A percentile compares a stretch with the other conserved stretches of the same genome.
Evolutionary conservation across 2,888 invertebrate species (phyloP).

Genomic region (Nemoura dubitans): DNA sequence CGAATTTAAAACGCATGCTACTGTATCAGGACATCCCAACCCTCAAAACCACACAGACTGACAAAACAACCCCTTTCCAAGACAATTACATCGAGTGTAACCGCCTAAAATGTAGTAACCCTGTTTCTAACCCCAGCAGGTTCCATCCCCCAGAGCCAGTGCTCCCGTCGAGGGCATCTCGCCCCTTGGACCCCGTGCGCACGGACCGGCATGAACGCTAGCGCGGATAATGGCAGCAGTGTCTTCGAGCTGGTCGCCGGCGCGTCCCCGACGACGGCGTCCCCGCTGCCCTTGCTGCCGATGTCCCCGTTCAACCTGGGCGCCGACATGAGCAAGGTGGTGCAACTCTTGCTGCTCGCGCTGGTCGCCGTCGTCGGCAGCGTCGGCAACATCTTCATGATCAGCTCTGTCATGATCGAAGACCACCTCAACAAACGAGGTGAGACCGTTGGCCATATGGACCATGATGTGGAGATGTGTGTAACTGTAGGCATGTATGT

Average conservation of each 20-base stretch:
- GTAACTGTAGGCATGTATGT: too few species aligned
- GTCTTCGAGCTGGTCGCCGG: background rate
- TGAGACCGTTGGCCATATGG: conserved; percentile 55
- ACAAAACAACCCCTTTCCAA: too few species aligned
- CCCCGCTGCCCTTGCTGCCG: background rate
- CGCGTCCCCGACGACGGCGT: background rate
- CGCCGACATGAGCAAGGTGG: conserved; percentile 64
- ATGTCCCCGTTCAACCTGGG: conserved; percentile 36
- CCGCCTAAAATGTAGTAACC: too few species aligned
- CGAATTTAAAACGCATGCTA: too few species aligned
- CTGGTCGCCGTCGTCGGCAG: conserved; percentile 73
- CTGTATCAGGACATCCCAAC: too few species aligned
- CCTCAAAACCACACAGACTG: too few species aligned
- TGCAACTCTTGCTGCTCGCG: conserved; percentile 70
- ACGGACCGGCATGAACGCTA: background rate
- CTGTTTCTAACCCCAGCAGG: too few species aligned
- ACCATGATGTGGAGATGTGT: too few species aligned
- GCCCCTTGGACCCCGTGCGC: background rate
- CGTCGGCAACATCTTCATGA: conserved; percentile 80
- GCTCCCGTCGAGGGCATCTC: too few species aligned
- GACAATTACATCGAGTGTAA: too few species aligned
- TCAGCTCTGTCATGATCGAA: conserved; percentile 77
- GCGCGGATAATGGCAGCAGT: background rate
- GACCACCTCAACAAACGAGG: conserved; percentile 75
- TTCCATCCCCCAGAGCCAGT: too few species aligned